Evolutionary conservation across 2,113 vertebrate species (phyloP), one percentile per base, ranked within the genome.

Genomic region (Upupa epops): DNA sequence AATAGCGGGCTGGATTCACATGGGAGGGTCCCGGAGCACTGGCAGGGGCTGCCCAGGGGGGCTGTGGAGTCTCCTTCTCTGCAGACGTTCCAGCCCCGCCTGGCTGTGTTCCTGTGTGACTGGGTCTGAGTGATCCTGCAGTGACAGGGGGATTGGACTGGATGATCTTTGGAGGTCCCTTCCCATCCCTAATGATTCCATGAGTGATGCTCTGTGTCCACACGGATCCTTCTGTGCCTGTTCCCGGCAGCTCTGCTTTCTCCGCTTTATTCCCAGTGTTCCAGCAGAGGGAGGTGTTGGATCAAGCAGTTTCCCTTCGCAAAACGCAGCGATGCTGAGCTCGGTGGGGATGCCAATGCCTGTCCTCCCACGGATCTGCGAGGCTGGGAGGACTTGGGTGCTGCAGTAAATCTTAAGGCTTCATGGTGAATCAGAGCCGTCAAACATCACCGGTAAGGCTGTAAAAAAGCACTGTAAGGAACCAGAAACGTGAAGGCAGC

Each of bases 201-300:
- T n/a, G n/a, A n/a, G n/a, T n/a, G n/a, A n/a, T n/a, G n/a, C n/a
- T n/a, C n/a, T n/a, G n/a, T n/a, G n/a, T n/a, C n/a, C 66, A 36
- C 21, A 34, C 8, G 78, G 56, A n/a, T 28, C 55, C 55, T 65
- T 51, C 9, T 3, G 19, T 9, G 1, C 18, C 4, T 1, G 2
- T 31, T 34, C 28, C 31, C 17, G 1, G 13, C 12, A 4, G 37
- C 31, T 66, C 42, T 36, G 5, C 58, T 82, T 81, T 79, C 9
- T 58, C 22, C 73, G 95, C 55, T 66, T n/a, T 55, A 21, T 42
- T 74, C 32, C 25, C 13, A 13, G 0, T 26, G 42, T 34, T 64
- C 96, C 96, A 93, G 82, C 51, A 96, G 96, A 96, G 94, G 93
- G 95, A 68, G 91, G 54, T 88, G 61, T 97, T 95, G 85, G 76